Evolutionary conservation across 2,888 invertebrate genomes (phyloP).

Genomic region (Unio pictorum): DNA sequence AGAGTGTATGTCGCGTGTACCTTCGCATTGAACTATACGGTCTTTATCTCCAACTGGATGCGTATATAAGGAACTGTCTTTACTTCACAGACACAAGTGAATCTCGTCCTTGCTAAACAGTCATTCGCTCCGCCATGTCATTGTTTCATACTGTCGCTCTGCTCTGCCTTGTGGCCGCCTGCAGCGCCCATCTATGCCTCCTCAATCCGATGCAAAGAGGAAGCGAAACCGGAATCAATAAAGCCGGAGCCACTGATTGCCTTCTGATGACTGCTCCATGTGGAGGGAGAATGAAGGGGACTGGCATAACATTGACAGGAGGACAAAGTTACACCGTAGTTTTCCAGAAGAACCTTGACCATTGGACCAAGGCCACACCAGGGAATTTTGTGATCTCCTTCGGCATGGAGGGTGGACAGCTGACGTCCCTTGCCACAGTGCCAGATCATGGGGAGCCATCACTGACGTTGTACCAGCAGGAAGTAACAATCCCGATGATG

Average conservation of each 20-base stretch:
- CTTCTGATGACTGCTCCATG: slow-evolving; percentile 26
- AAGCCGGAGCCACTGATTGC: slow-evolving; percentile 35
- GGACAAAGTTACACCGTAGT: slow-evolving; percentile 36
- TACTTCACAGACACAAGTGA: too few species aligned
- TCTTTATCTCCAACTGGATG: too few species aligned
- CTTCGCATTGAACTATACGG: too few species aligned
- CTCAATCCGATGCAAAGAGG: slow-evolving; percentile 41
- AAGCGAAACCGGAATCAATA: slow-evolving; percentile 34
- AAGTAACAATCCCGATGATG: slow-evolving; percentile 24
- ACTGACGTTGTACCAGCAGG: slow-evolving; percentile 23
- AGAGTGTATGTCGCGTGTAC: too few species aligned
- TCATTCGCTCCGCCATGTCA: slow-evolving; percentile 1
- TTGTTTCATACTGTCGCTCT: slow-evolving; percentile 5
- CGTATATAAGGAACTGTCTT: too few species aligned
- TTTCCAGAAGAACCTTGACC: slow-evolving; percentile 47
- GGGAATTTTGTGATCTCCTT: slow-evolving; percentile 32
- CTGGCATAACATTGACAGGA: slow-evolving; percentile 2
- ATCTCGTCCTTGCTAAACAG: background rate
- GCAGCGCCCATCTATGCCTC: slow-evolving; percentile 34
- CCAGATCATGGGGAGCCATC: slow-evolving; percentile 35
- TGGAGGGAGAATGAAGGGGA: slow-evolving; percentile 21
- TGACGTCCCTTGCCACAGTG: slow-evolving; percentile 15
- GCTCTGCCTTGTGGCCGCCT: slow-evolving; percentile 5
- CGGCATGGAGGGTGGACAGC: background rate
- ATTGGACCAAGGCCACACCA: slow-evolving; percentile 27